Base-by-base conservation (phyloP, 2,113 vertebrate genomes). In the Prionailurus bengalensis region DNA sequence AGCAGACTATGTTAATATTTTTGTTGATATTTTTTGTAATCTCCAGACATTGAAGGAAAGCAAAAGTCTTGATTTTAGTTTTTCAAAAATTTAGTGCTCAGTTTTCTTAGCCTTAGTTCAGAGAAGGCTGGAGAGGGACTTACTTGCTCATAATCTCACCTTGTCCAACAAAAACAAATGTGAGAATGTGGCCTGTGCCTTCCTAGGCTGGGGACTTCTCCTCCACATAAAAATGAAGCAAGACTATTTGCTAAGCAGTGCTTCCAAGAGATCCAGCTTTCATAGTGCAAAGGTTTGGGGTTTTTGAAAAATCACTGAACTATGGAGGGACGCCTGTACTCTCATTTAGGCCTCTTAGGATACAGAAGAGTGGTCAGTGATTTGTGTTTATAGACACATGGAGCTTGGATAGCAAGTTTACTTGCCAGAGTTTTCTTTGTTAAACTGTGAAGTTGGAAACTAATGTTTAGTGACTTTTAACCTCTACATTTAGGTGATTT, bases 51-150 rank as follows among this genome's bases (percentile, higher is more conserved):
- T 68, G 48, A 89, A 74, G 7, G 73, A 89, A 96, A 70, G 39
- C 53, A 81, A n/a, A 65, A 86, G 36, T 61, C 12, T 94, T 95
- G 61, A 83, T 90, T 95, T 97, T 85, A 90, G 27, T 27, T 86
- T 78, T 66, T 94, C 51, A 76, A 31, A 74, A 61, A 48, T 51
- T 7, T 23, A 61, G 58, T 61, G 19, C 7, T 61, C 45, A 58
- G 21, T 86, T 51, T 80, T 79, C 53, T 79, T 74, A 58, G 71
- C 29, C 19, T 19, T 81, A 3, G 39, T 53, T 79, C 33, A 58
- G 1, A 79, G 74, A 14, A 68, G 61, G 15, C 45, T 12, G 45
- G 29, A 11, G 1, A 68, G 10, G 9, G 13, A 70, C 55, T 74
- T 74, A 65, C 14, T 3, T 84, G 63, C 33, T 91, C 27, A 29